phyloP scores from a whole-genome alignment of 2,113 vertebrate genomes.

The Antechinus stuartii region DNA sequence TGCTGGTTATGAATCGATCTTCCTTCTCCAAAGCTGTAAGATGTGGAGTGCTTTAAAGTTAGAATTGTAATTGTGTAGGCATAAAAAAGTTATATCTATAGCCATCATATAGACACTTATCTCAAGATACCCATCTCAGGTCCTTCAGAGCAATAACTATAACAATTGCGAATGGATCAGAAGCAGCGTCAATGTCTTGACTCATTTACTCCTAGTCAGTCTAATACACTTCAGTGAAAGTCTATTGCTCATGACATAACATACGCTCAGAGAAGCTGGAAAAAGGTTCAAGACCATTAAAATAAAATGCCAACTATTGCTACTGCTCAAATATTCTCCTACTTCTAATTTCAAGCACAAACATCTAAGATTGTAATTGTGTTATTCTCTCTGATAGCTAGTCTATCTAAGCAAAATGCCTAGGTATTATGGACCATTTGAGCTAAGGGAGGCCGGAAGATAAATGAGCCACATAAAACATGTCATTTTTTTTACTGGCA shows the following conservation, averaged over 20 bases:
- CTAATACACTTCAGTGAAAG: constrained; percentile 77
- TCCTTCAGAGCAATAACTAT: constrained; percentile 80
- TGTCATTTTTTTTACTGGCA: constrained; percentile 66
- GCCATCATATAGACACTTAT: constrained; percentile 73
- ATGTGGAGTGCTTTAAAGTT: constrained; percentile 76
- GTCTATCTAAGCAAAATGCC: constrained; percentile 73
- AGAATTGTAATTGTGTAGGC: constrained; percentile 82
- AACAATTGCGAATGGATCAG: constrained; percentile 79
- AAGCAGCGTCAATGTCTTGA: constrained; percentile 77
- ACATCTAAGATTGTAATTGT: constrained; percentile 71
- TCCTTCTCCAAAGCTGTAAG: constrained; percentile 77
- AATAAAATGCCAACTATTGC: constrained; percentile 81
- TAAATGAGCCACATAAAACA: constrained; percentile 62
- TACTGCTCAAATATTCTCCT: constrained; percentile 78
- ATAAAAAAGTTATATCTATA: constrained; percentile 81
- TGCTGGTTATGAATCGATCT: constrained; percentile 80
- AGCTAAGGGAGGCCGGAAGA: constrained; percentile 60
- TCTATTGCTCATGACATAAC: constrained; percentile 71
- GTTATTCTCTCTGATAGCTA: constrained; percentile 77
- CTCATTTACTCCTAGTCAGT: constrained; percentile 80
- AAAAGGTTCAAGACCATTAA: constrained; percentile 80
- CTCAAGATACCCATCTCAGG: constrained; percentile 78
- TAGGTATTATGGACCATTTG: constrained; percentile 42
- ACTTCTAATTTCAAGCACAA: constrained; percentile 78
- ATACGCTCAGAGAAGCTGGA: constrained; percentile 71